A percentile compares a stretch with the other conserved stretches of the same genome.
Evolutionary conservation across 2,797 vertebrate species (phyloP).

Genomic region (Lepilemur ruficaudatus): DNA sequence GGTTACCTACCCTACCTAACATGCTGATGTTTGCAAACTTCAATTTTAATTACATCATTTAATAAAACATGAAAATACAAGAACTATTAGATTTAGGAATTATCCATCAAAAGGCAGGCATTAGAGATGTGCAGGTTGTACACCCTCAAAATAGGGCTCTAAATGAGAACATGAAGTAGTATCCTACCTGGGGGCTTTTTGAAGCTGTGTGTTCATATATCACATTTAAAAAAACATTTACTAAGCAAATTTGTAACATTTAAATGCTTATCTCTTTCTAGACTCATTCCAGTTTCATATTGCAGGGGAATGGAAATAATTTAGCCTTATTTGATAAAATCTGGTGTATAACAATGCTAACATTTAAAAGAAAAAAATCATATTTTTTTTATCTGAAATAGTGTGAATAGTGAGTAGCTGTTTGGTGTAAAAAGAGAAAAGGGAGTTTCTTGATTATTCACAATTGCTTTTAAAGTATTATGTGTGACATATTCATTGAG

Average conservation of each 20-base stretch:
- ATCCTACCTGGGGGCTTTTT: not conserved
- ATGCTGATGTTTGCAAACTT: not conserved
- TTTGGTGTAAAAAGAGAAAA: constrained; percentile 60
- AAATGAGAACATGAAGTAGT: not conserved
- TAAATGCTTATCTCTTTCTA: not conserved
- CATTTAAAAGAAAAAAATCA: constrained; percentile 60
- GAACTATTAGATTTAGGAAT: not conserved
- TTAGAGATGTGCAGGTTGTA: no score
- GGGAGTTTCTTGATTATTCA: constrained; percentile 51
- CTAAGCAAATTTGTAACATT: constrained; percentile 25
- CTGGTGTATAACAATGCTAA: constrained; percentile 49
- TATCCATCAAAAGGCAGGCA: not conserved
- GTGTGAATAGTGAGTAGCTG: constrained; percentile 54
- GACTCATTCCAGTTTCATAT: not conserved
- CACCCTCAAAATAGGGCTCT: not conserved
- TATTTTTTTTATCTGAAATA: constrained; percentile 36
- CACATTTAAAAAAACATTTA: not conserved
- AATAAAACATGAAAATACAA: not conserved
- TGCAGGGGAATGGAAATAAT: not conserved
- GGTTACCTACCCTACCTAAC: not conserved
- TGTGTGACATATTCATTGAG: not conserved
- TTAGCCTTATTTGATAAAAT: constrained; percentile 35
- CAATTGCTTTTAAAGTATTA: constrained; percentile 37
- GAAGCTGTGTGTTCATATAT: not conserved
- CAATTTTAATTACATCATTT: not conserved